Conservation (phyloP, 2,797 vertebrate genomes). For the Eremophila alpestris region DNA sequence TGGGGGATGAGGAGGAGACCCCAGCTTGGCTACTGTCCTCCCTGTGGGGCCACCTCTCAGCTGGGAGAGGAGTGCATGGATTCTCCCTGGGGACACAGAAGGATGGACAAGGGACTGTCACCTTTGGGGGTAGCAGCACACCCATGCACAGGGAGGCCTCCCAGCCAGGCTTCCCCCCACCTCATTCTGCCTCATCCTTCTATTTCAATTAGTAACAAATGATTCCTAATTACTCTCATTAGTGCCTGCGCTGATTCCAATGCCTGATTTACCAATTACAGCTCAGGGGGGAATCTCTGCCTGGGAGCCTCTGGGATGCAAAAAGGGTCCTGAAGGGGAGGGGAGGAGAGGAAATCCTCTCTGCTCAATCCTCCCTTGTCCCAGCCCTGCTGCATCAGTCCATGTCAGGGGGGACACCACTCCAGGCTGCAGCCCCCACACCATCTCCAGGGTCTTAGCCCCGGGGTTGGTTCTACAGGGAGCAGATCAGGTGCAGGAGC, state of each 20-base stretch:
- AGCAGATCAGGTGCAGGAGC: not conserved
- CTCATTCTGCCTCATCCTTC: slow-evolving; percentile 59
- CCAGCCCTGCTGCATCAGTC: not conserved
- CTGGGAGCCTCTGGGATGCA: not conserved
- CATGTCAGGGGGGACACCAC: accelerated
- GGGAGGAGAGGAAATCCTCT: not conserved
- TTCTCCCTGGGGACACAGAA: not conserved
- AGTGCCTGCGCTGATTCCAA: slow-evolving; percentile 59
- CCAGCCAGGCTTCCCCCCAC: not conserved
- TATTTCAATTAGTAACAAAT: slow-evolving; percentile 71
- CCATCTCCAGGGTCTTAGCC: not conserved
- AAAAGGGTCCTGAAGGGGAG: not conserved
- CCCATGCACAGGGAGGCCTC: not conserved
- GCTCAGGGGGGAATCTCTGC: slow-evolving; percentile 58
- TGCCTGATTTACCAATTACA: slow-evolving; percentile 71
- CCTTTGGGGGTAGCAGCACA: not conserved
- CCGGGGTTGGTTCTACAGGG: not conserved
- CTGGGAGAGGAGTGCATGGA: not conserved
- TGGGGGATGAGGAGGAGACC: not conserved
- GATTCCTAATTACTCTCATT: slow-evolving; percentile 74
- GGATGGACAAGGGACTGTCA: not conserved
- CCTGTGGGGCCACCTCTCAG: not conserved
- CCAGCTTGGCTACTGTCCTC: accelerated
- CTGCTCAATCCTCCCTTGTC: not conserved
- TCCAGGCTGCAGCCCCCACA: not conserved